These are phyloP conservation scores for Erpobdella octoculata DNA, from an alignment of 2,888 invertebrate species.

Conservation along the genomic window DNA sequence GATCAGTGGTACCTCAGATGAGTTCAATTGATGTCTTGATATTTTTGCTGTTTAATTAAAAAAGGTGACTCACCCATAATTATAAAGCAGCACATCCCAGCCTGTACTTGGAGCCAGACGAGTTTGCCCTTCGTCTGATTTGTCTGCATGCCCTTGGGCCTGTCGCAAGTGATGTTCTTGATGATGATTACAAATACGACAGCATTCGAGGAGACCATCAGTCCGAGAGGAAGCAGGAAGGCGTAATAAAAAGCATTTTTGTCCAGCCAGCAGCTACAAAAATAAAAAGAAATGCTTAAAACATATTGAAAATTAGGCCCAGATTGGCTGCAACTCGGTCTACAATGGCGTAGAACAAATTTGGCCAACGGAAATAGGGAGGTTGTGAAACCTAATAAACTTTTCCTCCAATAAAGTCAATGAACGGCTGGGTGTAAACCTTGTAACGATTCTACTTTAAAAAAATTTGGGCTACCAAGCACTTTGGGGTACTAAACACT, in stretches of 20 bases:
- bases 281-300: not conserved
- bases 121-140: constrained; percentile 53
- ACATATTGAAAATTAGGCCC: too few species aligned
- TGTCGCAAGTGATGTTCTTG: constrained; percentile 43
- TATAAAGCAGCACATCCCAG: constrained; percentile 48
- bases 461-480: too few species aligned
- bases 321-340: too few species aligned
- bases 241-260: constrained; percentile 45
- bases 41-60: too few species aligned
- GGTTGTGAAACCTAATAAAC: too few species aligned
- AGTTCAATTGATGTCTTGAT: not conserved
- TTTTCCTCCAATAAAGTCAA: too few species aligned
- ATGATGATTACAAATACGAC: constrained; percentile 41
- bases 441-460: too few species aligned
- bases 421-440: too few species aligned
- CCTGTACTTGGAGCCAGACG: constrained; percentile 46
- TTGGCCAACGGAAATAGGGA: too few species aligned
- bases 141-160: constrained; percentile 49
- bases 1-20: not conserved
- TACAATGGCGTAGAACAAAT: too few species aligned
- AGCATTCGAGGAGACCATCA: constrained; percentile 41
- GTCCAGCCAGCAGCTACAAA: constrained; percentile 46
- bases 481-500: too few species aligned
- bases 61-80: constrained; percentile 43
- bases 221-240: constrained; percentile 45